These are phyloP conservation scores for Planococcus citri DNA, from an alignment of 1,140 invertebrate species.

Conservation along the genomic window DNA sequence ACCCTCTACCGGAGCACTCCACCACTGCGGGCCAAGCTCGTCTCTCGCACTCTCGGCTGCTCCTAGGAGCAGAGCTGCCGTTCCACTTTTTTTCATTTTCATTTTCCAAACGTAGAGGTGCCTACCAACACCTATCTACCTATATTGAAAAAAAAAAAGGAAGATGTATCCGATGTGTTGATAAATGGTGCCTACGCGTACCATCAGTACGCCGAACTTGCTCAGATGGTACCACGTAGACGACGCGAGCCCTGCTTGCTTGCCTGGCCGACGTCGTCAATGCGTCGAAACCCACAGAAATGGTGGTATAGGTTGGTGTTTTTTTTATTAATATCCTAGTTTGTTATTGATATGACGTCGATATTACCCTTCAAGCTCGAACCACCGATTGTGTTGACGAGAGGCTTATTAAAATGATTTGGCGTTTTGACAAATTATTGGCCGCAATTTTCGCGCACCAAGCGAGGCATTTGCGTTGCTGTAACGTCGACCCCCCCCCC, in stretches of 20 bases:
- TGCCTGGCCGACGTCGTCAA: no score
- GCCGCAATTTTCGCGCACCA: no score
- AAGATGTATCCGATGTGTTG: background rate
- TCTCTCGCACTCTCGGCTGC: background rate
- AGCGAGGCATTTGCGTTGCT: no score
- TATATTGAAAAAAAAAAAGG: background rate
- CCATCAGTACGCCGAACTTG: background rate
- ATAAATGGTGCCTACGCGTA: constrained; percentile 6
- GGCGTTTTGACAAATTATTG: background rate
- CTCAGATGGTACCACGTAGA: background rate
- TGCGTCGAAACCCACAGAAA: no score
- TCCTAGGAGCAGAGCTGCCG: background rate
- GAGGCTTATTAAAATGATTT: constrained; percentile 1
- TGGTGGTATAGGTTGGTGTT: background rate
- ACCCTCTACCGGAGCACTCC: background rate
- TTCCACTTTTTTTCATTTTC: background rate
- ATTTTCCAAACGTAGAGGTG: background rate
- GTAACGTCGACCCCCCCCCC: no score
- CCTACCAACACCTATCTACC: no score
- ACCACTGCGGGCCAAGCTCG: background rate
- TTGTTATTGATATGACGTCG: constrained; percentile 6
- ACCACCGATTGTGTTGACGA: background rate
- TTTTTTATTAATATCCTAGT: background rate
- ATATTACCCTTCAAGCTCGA: background rate
- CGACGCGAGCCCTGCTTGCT: background rate